Base-by-base conservation (phyloP, 1,140 invertebrate species). In the Macrobrachium nipponense region DNA sequence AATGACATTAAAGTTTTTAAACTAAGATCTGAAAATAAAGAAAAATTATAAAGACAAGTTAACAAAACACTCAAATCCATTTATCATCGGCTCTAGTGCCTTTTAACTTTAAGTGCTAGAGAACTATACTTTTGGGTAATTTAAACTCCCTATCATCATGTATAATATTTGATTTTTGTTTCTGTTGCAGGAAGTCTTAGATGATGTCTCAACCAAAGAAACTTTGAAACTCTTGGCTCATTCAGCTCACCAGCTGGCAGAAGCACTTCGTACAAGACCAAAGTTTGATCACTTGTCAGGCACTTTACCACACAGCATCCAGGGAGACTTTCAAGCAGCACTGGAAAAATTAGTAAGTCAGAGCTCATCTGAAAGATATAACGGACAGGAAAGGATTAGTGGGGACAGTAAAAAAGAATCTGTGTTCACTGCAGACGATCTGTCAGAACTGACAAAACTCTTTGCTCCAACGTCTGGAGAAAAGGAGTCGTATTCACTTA, bases 251-350 rank as follows among this genome's bases (percentile, higher is more conserved):
- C 77, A 73, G 44, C 78, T 86, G 44, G 84, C 84, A 18, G 36
- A 77, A 23, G 36, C 70, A 0, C 61, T 83, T 43, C 51, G 36
- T 36, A 73, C 43, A 15, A 72, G 62, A 18, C 64, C 17, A 70
- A 59, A 44, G 18, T 10, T 23, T 23, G 61, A 59, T 62, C 58
- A 58, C 58, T 20, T 27, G 14, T 14, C 76, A 11, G n/a, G 51
- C 68, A 23, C 68, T 1, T 70, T 51, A 20, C 75, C 66, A 17
- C 76, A 77, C 12, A 27, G 68, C 36, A 58, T 80, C 8, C 77
- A 86, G 68, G 84, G 77, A n/a, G 84, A 86, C 70, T 80, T 86
- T 11, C 84, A 86, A 44, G 59, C 78, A 2, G 84, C 70, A 23
- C n/a, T 80, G 2, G 84, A 86, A 60, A 86, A 23, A 10, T 27